Conservation (phyloP, 2,888 invertebrate species). For the Lycaena phlaeas region DNA sequence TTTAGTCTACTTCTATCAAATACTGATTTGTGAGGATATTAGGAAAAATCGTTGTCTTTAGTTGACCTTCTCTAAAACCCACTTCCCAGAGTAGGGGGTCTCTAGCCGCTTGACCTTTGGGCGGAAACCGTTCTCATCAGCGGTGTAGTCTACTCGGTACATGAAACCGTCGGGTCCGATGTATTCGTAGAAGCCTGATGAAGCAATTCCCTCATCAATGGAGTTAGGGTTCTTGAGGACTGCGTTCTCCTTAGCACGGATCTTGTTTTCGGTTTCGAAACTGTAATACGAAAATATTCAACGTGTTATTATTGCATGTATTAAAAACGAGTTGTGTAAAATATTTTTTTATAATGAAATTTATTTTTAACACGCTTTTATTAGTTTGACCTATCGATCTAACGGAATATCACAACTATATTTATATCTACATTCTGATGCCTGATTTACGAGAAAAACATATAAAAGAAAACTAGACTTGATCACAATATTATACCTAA, state of each 20-base stretch:
- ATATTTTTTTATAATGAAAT: slow-evolving; percentile 13
- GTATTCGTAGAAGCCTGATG: slow-evolving; percentile 67
- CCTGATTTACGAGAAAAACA: no score
- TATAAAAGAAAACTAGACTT: no score
- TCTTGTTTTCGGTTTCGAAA: slow-evolving; percentile 70
- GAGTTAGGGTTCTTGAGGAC: slow-evolving; percentile 62
- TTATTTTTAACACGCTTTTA: slow-evolving; percentile 4
- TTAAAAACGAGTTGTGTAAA: no score
- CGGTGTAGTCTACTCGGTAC: slow-evolving; percentile 68
- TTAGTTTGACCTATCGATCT: slow-evolving; percentile 4
- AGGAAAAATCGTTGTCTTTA: slow-evolving; percentile 25
- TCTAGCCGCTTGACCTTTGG: slow-evolving; percentile 59
- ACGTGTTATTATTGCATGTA: background rate
- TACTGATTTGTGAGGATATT: slow-evolving; percentile 50
- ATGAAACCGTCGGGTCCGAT: slow-evolving; percentile 68
- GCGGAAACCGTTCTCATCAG: slow-evolving; percentile 67
- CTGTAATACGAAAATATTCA: slow-evolving; percentile 30
- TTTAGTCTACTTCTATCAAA: slow-evolving; percentile 44
- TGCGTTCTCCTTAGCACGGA: slow-evolving; percentile 67
- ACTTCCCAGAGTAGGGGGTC: slow-evolving; percentile 64
- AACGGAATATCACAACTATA: no score
- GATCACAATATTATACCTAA: no score
- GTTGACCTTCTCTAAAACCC: slow-evolving; percentile 60
- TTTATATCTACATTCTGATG: no score
- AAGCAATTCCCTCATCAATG: slow-evolving; percentile 63